Conservation (phyloP, 37 sponge, comb jelly and placozoan genomes). For the Axinella damicornis region DNA sequence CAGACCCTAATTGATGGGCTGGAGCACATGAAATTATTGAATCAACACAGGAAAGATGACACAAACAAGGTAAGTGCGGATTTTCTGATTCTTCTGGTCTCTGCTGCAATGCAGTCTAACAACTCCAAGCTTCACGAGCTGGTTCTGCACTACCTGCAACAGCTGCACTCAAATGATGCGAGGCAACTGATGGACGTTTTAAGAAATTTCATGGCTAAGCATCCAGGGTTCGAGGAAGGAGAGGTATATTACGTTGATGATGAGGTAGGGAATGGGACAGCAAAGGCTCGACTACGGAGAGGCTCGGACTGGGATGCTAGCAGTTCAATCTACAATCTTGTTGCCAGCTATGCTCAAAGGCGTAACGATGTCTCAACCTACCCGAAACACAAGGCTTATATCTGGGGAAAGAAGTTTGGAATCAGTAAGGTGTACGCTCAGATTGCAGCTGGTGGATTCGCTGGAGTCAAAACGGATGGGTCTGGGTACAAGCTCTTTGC, state of each 20-base stretch:
- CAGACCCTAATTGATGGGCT: neutral
- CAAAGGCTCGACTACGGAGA: slow-evolving; percentile 1
- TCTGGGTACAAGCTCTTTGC: slow-evolving; percentile 42
- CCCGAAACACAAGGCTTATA: slow-evolving; percentile 61
- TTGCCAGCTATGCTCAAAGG: slow-evolving; percentile 31
- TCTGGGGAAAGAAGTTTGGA: slow-evolving; percentile 71
- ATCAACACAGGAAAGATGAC: neutral
- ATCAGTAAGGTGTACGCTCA: slow-evolving; percentile 37
- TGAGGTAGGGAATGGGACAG: neutral
- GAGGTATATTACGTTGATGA: neutral
- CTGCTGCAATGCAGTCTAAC: neutral
- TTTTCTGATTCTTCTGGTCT: slow-evolving; percentile 2
- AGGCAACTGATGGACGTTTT: neutral
- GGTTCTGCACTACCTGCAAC: slow-evolving; percentile 14
- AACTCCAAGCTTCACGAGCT: slow-evolving; percentile 29
- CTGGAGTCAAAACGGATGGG: slow-evolving; percentile 26
- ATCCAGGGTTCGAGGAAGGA: too few relatives aligned
- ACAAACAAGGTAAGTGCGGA: neutral
- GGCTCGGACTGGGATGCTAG: slow-evolving; percentile 55
- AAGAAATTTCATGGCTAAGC: neutral
- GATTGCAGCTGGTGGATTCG: slow-evolving; percentile 58
- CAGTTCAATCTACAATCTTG: slow-evolving; percentile 46
- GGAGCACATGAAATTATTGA: neutral
- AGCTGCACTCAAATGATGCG: slow-evolving; percentile 22
- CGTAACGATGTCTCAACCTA: slow-evolving; percentile 44